Percentiles rank a stretch among this genome's conserved stretches.
Conservation (phyloP, 2,797 vertebrate species). For the Arremon brunneinucha region DNA sequence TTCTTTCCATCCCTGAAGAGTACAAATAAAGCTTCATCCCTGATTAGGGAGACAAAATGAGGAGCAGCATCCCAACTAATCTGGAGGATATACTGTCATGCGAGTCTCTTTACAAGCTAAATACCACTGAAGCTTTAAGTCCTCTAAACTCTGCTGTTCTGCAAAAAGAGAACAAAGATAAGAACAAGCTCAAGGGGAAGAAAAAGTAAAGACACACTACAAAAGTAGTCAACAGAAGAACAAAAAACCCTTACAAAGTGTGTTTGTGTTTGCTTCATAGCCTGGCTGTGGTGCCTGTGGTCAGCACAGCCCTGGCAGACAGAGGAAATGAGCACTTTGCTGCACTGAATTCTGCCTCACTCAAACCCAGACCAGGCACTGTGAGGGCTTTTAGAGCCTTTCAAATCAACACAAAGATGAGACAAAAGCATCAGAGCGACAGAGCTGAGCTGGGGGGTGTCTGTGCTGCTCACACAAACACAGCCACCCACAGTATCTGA, state of each 20-base stretch:
- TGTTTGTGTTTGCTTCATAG: not conserved
- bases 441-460: not conserved
- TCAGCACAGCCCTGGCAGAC: not conserved
- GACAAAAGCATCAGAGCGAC: not conserved
- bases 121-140: not conserved
- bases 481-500: not conserved
- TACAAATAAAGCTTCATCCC: constrained; percentile 44
- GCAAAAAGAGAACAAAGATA: not conserved
- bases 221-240: not conserved
- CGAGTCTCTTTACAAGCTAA: not conserved
- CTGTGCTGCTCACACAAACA: not conserved
- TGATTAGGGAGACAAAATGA: not conserved
- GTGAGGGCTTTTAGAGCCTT: not conserved
- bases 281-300: not conserved
- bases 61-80: constrained; percentile 26
- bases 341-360: not conserved
- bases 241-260: not conserved
- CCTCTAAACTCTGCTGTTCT: not conserved
- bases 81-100: not conserved
- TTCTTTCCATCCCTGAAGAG: not conserved
- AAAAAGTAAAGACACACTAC: not conserved
- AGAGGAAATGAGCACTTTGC: constrained; percentile 20
- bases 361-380: not conserved
- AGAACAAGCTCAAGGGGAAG: not conserved
- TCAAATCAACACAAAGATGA: not conserved